These are phyloP conservation scores for Rotaria sp. DNA, from an alignment of 2,888 invertebrate genomes.

Conservation along the genomic window DNA sequence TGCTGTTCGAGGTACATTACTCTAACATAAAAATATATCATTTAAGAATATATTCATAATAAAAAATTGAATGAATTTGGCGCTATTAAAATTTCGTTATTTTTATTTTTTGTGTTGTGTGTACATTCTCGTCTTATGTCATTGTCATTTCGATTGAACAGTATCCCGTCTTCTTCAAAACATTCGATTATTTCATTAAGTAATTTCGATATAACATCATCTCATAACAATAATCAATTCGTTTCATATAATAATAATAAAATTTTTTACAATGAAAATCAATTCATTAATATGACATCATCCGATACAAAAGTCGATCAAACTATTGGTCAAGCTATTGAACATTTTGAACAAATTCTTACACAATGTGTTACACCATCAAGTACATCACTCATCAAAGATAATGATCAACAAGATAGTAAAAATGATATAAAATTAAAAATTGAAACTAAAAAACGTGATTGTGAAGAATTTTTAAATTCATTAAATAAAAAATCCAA, in stretches of 20 bases:
- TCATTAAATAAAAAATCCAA: neutral
- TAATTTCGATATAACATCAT: neutral
- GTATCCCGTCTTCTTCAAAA: too few relatives aligned
- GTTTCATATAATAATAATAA: neutral
- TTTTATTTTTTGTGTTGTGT: neutral
- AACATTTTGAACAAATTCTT: constrained; percentile 12
- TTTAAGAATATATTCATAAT: too few relatives aligned
- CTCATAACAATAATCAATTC: neutral
- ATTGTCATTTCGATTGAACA: too few relatives aligned
- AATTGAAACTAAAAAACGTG: neutral
- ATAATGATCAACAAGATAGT: neutral
- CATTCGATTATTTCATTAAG: neutral
- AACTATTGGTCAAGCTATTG: neutral
- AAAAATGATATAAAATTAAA: neutral
- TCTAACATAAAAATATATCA: neutral
- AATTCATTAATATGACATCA: neutral
- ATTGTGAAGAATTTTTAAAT: neutral
- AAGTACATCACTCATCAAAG: neutral
- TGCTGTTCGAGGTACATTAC: constrained; percentile 8
- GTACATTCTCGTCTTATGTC: neutral
- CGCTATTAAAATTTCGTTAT: neutral
- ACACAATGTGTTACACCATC: neutral
- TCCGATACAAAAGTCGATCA: neutral
- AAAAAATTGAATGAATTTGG: neutral
- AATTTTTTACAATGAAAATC: neutral